Evolutionary conservation across 2,797 vertebrate genomes (phyloP), one percentile per base, ranked within the genome.

Genomic region (Scolopax bukidnonensis): DNA sequence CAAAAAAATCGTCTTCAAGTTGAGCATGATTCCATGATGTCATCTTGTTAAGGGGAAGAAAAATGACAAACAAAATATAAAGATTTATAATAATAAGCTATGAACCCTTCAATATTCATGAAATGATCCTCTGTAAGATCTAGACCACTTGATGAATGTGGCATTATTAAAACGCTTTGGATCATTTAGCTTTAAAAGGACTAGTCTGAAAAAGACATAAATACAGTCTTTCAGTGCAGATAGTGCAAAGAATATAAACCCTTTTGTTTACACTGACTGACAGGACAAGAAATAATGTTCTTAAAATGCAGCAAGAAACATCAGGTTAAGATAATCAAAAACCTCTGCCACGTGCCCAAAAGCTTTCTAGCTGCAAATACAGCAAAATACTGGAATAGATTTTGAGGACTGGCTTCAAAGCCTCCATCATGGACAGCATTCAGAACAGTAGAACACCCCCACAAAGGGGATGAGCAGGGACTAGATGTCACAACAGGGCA

Each of bases 121-220:
- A 77, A 86, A 87, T 54, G 56, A 92, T 95, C 43, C 47, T 82
- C 40, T 20, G 30, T 82, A 59, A 92, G 36, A 70, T 92, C 80
- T 84, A 79, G 86, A 89, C 51, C 70, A 53, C 70, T 94, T 96
- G 92, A 96, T 87, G 40, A 95, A 96, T 97, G 84, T 79, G 63
- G 47, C 79, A 70, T 96, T 95, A 87, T 95, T 96, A 96, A 96
- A 96, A 94, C 74, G 64, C 75, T 96, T 90, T 84, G 81, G 86
- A 96, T 93, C 94, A 90, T 96, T 97, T 93, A 92, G 81, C 78
- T 96, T 92, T 73, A 60, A 96, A 93, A 95, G 90, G 56, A 90
- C 19, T 1, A 89, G 84, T 90, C 14, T 16, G 70, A 92, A 89
- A 90, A 71, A 86, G 81, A 74, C 80, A 90, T 90, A 93, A 94